Base-by-base conservation (phyloP, 2,797 vertebrate species). In the Cercopithecus neglectus region DNA sequence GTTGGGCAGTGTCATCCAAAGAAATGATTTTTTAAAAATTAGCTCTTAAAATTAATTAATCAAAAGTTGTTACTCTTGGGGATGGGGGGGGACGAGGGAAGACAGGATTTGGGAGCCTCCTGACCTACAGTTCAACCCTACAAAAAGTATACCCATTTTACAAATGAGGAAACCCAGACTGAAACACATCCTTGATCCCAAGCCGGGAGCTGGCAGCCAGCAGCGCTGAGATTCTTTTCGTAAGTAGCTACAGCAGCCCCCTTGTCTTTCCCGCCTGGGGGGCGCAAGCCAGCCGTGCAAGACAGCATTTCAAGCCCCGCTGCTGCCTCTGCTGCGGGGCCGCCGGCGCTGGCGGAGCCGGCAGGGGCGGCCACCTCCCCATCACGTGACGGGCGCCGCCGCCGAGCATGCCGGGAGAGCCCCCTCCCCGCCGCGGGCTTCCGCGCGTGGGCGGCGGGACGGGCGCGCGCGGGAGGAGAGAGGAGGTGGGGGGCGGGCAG, bases 331-430 rank as follows among this genome's bases (percentile, higher is more conserved):
- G 8, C 75, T 22, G 53, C 41, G 1, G 39, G 10, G 24, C 26
- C 1, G 36, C 12, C 1, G 39, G 50, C 36, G 50, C 44, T 5
- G 22, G 50, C n/a, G 11, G 17, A 9, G 50, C 53, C 57, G 1
- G 13, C 33, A 1, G 5, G 46, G 87, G 46, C 46, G 30, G 13
- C 17, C 33, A 3, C 78, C 61, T 13, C 50, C 30, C 19, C 3
- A 22, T 84, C 96, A 96, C 93, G 93, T 92, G 91, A 64, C 39
- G 17, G 0, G 28, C 5, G 6, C 64, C 33, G 30, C 70, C 61
- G 96, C 75, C 1, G 53, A 57, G 97, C 94, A 82, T 79, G 97
- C 91, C 30, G 95, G 94, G 97, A 95, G 61, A 14, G 36, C 44
- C 78, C 55, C 16, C 12, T 30, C 10, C 30, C 13, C 0, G 9